Evolutionary conservation across 2,888 invertebrate genomes (phyloP).

Genomic region (Orthosia cruda): DNA sequence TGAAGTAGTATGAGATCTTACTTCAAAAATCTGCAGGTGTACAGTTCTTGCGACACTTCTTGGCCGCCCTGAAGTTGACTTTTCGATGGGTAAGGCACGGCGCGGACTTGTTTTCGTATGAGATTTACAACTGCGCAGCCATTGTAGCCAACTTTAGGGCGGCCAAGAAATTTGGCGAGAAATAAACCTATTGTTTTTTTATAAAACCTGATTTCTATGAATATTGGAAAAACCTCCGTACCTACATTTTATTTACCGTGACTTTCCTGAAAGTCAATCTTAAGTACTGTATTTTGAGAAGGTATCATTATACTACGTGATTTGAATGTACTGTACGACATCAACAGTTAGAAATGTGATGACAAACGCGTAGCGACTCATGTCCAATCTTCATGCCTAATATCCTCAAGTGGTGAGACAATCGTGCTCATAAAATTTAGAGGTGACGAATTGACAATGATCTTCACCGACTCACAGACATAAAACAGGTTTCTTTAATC

Average conservation of each 20-base stretch:
- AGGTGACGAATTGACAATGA: constrained; percentile 24
- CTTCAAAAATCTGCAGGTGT: too few species aligned
- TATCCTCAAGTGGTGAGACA: constrained; percentile 23
- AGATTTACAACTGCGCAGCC: too few species aligned
- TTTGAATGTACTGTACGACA: background rate
- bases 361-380: background rate
- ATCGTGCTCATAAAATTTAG: constrained; percentile 16
- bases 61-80: too few species aligned
- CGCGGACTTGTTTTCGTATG: too few species aligned
- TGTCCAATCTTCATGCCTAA: constrained; percentile 5
- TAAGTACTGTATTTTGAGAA: background rate
- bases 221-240: background rate
- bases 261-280: background rate
- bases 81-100: too few species aligned
- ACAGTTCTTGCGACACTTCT: too few species aligned
- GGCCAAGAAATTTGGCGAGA: too few species aligned
- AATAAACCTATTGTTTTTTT: too few species aligned
- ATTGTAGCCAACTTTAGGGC: too few species aligned
- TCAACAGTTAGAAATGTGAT: background rate
- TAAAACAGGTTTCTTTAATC: background rate
- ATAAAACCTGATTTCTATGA: too few species aligned
- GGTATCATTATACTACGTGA: background rate
- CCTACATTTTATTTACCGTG: background rate
- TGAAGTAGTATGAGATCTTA: too few species aligned
- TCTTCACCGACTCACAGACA: constrained; percentile 1